A percentile compares a stretch with the other conserved stretches of the same genome.
Evolutionary conservation across 30 jellyfish, hydroid and myxozoan genomes (phyloP).

Genomic region (Cassiopea andromeda): DNA sequence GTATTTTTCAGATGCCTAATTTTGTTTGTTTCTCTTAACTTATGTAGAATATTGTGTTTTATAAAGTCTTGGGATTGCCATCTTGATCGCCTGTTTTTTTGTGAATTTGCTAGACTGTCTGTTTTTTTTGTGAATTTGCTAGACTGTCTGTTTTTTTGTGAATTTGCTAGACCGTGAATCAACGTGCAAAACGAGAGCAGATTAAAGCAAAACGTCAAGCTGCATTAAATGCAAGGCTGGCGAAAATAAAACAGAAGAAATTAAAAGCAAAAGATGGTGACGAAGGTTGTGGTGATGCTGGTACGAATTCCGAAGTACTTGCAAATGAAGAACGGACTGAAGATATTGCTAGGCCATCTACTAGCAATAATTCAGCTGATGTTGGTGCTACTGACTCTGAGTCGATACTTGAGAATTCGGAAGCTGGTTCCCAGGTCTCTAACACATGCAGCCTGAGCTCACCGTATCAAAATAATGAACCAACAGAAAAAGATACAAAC

Average conservation of each 20-base stretch:
- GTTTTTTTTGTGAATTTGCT: not conserved
- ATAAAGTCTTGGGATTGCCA: too few relatives aligned
- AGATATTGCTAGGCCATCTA: not conserved
- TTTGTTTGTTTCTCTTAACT: too few relatives aligned
- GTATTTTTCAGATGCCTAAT: too few relatives aligned
- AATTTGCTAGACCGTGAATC: slow-evolving; percentile 55
- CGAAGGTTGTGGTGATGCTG: not conserved
- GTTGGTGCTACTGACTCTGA: not conserved
- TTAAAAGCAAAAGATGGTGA: slow-evolving; percentile 5
- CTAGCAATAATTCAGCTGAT: not conserved
- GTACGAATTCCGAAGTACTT: not conserved
- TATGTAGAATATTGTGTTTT: too few relatives aligned
- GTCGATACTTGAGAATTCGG: not conserved
- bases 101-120: not conserved
- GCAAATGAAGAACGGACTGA: not conserved
- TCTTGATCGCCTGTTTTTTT: too few relatives aligned
- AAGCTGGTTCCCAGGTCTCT: not conserved
- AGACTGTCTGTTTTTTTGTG: not conserved
- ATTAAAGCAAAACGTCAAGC: slow-evolving; percentile 83
- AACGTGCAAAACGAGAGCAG: slow-evolving; percentile 74
- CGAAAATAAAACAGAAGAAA: slow-evolving; percentile 69
- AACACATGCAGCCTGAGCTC: not conserved
- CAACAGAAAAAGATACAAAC: not conserved
- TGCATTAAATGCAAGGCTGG: slow-evolving; percentile 78
- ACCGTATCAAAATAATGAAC: not conserved